phyloP scores from a whole-genome alignment of 37 sponge, comb jelly and placozoan species.

The Cliona cf. orientalis region DNA sequence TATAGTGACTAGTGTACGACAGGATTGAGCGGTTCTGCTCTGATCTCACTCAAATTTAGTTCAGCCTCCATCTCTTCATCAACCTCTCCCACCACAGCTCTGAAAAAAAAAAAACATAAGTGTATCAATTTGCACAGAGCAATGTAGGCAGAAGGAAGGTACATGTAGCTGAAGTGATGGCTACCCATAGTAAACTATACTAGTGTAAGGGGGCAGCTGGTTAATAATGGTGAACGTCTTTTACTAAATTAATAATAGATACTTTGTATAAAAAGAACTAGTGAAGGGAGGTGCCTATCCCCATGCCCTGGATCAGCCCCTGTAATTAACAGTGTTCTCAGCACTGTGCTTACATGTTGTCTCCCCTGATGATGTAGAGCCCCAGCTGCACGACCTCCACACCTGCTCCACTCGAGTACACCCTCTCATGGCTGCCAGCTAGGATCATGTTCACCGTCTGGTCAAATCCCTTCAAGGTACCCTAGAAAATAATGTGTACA shows the following conservation, averaged over 20 bases:
- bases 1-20: slow-evolving; percentile 85
- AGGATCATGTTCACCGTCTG: slow-evolving; percentile 96
- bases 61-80: slow-evolving; percentile 93
- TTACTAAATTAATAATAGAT: no score
- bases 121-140: no score
- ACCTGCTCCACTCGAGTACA: slow-evolving; percentile 88
- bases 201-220: no score
- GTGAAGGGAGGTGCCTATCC: no score
- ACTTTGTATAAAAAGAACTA: no score
- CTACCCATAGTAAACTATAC: no score
- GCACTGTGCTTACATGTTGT: slow-evolving; percentile 94
- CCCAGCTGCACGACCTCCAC: slow-evolving; percentile 97
- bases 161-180: no score
- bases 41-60: slow-evolving; percentile 83
- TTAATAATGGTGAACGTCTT: no score
- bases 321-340: no score
- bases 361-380: slow-evolving; percentile 97
- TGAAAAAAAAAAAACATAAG: slow-evolving; percentile 21
- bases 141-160: background rate
- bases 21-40: slow-evolving; percentile 95
- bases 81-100: slow-evolving; percentile 96
- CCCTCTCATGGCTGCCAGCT: slow-evolving; percentile 90
- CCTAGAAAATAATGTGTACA: slow-evolving; percentile 43
- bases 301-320: no score
- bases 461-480: slow-evolving; percentile 96